Conservation (phyloP, 2,888 invertebrate species). For the Zonitis immaculata region DNA sequence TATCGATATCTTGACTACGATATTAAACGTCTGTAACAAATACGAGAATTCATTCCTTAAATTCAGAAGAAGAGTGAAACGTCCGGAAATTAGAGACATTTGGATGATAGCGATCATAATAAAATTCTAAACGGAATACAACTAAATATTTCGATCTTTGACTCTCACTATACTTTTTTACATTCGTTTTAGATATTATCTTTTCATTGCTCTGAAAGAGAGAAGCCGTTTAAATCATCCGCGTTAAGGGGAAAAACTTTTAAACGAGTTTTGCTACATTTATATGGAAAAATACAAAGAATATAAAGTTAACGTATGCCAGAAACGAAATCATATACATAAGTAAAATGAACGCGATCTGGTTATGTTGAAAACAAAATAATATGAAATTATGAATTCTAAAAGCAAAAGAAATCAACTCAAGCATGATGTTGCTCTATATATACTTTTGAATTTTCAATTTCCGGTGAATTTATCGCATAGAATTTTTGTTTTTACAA, state of each 20-base stretch:
- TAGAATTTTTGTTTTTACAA: constrained; percentile 25
- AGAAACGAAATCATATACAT: not conserved
- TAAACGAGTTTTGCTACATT: constrained; percentile 19
- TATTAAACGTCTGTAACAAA: too few relatives aligned
- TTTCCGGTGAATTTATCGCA: constrained; percentile 24
- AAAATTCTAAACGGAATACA: too few relatives aligned
- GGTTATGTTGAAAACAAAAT: constrained; percentile 18
- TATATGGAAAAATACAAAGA: constrained; percentile 19
- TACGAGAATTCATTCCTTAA: too few relatives aligned
- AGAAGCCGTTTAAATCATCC: constrained; percentile 14
- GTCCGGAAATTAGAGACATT: too few relatives aligned
- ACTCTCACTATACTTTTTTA: too few relatives aligned
- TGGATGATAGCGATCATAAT: too few relatives aligned
- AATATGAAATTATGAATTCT: constrained; percentile 24
- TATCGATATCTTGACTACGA: too few relatives aligned
- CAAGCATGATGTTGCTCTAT: constrained; percentile 26
- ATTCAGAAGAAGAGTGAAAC: too few relatives aligned
- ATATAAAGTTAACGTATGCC: constrained; percentile 20
- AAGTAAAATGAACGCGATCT: constrained; percentile 10
- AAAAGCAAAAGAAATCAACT: constrained; percentile 23
- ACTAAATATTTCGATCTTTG: too few relatives aligned
- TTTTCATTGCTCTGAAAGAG: constrained; percentile 5
- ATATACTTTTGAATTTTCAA: constrained; percentile 26
- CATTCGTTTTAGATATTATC: not conserved
- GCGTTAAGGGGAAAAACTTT: constrained; percentile 13